Percentiles rank a stretch among this genome's conserved stretches.
phyloP scores from a whole-genome alignment of 1,140 invertebrate genomes.

The Trachelipus rathkii region DNA sequence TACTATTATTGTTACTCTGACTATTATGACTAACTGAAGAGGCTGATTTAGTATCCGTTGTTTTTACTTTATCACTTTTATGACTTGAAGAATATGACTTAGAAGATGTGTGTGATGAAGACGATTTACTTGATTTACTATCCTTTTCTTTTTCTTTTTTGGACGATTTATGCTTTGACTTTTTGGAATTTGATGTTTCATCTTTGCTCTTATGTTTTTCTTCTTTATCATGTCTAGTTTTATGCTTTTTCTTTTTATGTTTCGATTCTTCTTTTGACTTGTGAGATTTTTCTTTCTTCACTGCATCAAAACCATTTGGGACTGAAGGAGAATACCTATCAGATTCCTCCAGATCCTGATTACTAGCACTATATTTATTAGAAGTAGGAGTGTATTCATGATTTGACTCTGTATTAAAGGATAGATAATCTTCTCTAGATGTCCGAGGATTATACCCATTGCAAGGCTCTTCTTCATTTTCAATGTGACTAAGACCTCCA shows the following conservation, averaged over 20 bases:
- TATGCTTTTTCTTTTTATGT: slow-evolving; percentile 29
- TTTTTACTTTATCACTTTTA: background rate
- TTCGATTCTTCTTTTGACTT: background rate
- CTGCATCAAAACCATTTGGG: background rate
- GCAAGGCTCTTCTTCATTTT: slow-evolving; percentile 25
- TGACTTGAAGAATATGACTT: background rate
- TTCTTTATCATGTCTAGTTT: slow-evolving; percentile 24
- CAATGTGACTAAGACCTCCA: background rate
- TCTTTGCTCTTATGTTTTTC: slow-evolving; percentile 18
- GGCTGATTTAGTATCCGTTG: no score
- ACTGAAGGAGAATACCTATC: background rate
- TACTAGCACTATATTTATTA: background rate
- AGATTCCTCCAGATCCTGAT: background rate
- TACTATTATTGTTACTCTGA: no score
- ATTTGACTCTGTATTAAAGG: slow-evolving; percentile 1
- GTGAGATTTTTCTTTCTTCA: background rate
- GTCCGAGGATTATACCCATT: slow-evolving; percentile 32
- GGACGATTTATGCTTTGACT: slow-evolving; percentile 38
- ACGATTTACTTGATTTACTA: slow-evolving; percentile 23
- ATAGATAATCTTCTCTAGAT: slow-evolving; percentile 33
- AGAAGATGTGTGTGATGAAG: background rate
- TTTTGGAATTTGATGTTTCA: background rate
- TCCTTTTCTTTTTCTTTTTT: slow-evolving; percentile 37
- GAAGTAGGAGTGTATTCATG: background rate
- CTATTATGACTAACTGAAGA: no score